Evolutionary conservation across 1,140 invertebrate genomes (phyloP), one percentile per base, ranked within the genome.

Genomic region (Wasmannia auropunctata): DNA sequence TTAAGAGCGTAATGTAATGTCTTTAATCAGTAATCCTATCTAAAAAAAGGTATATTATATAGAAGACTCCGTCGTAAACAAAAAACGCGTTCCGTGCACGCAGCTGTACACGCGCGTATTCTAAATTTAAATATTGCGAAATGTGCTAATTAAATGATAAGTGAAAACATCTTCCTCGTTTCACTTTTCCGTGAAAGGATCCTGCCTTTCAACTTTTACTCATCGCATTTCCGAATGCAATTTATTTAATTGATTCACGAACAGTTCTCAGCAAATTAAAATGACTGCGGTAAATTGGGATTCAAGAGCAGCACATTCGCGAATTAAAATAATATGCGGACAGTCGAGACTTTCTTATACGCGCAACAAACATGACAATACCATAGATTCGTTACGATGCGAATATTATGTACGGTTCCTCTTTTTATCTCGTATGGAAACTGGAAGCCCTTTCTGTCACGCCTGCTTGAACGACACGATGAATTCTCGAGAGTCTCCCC

Each of bases 371-470:
- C n/a, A 43, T 51, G n/a, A 22, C n/a, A n/a, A 81, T 46, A 14
- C n/a, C n/a, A n/a, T 60, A 31, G 74, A 83, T 83, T 83, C 37
- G 25, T 54, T 22, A 19, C 37, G 22, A 58, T 31, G 8, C 16
- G n/a, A 1, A 31, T 16, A 10, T 46, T 58, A 31, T 19, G 3
- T 19, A 43, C 6, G 28, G 31, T 40, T 34, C 25, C 16, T 65
- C 49, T 16, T 46, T 28, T 63, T 28, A 19, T 58, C 72, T 65
- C 43, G 58, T 62, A 34, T 67, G 5, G 28, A 49, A 80, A 79
- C 40, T 79, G 60, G 58, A 65, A 62, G 37, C 80, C 37, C n/a
- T 5, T 31, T 28, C 56, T 81, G 87, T 87, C 87, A 81, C 76
- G 67, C 46, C 51, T 60, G 75, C 28, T 88, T 79, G 76, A 86